Conservation (phyloP, 2,888 invertebrate species). For the Andricus quercusramuli region DNA sequence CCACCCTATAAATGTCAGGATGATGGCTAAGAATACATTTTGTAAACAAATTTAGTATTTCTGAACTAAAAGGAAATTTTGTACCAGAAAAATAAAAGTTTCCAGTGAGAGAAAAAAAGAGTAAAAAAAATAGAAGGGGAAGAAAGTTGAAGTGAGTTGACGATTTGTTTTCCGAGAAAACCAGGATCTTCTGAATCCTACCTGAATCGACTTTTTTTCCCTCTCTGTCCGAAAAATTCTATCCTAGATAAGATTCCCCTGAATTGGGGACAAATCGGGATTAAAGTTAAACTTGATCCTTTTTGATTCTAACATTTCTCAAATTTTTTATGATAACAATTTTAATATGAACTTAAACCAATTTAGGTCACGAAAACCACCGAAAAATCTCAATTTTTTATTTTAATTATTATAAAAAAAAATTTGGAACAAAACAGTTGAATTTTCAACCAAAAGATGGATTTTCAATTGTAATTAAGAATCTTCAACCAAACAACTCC, state of each 20-base stretch:
- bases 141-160: neutral
- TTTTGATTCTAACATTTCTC: neutral
- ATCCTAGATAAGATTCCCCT: neutral
- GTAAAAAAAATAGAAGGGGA: neutral
- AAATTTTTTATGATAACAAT: neutral
- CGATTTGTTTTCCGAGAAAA: neutral
- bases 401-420: too few species aligned
- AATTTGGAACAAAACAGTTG: too few species aligned
- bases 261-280: neutral
- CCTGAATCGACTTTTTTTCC: slow-evolving; percentile 6
- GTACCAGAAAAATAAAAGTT: neutral
- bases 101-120: neutral
- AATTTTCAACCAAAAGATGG: too few species aligned
- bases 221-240: neutral
- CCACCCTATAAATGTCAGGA: too few species aligned
- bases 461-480: too few species aligned
- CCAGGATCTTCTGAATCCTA: neutral
- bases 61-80: neutral
- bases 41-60: neutral
- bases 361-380: too few species aligned
- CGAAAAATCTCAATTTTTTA: too few species aligned
- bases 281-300: neutral
- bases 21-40: neutral
- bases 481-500: too few species aligned
- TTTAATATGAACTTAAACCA: neutral